Base-by-base conservation (phyloP, 2,888 invertebrate species). In the Tenodera sinensis region DNA sequence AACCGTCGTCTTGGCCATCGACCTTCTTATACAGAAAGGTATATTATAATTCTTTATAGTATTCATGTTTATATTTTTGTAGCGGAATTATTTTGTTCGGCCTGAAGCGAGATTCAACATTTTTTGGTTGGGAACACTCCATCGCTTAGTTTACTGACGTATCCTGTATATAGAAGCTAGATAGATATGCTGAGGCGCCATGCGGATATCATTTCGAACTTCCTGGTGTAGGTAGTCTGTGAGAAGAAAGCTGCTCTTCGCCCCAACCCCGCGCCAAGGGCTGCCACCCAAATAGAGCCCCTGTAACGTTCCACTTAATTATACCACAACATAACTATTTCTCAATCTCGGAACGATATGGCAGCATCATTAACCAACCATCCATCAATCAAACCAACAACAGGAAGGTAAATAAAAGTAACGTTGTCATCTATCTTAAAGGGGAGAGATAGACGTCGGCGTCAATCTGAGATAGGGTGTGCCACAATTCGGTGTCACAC, bases 331-430 rank as follows among this genome's bases (percentile, higher is more conserved):
- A 85, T 47, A 85, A 47, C 47, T 25, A 85, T 85, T 42, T 20
- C 47, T 47, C 47, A 47, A 28, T 85, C 42, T 27, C 15, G 42
- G 84, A 71, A n/a, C 34, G 34, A n/a, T 85, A 85, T 71, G 54
- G 54, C 54, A 71, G 54, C 54, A 20, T 47, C 27, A 85, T 54
- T 85, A 85, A 85, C 27, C 9, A 47, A 27, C 47, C 42, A 84
- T 85, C 47, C 85, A 85, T 85, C 85, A 85, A 85, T 85, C 85
- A 85, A 84, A 34, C n/a, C 27, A 42, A 84, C 84, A 84, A 30
- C 84, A 47, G 47, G 85, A 54, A 27, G 42, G 34, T 42, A 85
- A 85, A 27, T 85, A 85, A 85, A 85, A 54, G 27, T 28, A 85
- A 85, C 54, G 12, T 27, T 85, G 47, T 47, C 85, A 85, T 85